Evolutionary conservation across 1,140 invertebrate genomes (phyloP), one percentile per base, ranked within the genome.

Genomic region (Sinonovacula constricta): DNA sequence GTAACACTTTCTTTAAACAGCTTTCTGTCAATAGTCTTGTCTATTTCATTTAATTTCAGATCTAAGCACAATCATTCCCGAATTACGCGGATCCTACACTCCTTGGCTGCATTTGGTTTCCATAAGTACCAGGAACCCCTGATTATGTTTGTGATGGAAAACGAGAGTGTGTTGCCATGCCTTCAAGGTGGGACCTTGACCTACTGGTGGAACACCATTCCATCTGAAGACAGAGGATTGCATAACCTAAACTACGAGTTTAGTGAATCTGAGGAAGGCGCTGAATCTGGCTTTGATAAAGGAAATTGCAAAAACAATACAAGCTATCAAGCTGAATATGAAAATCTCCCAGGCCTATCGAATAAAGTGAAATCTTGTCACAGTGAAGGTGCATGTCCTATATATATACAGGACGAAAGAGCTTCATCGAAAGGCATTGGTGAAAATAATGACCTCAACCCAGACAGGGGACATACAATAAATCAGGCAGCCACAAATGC

Each of bases 51-150:
- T 49, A 12, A 24, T 22, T 63, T 0, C 71, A 74, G 71, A 34
- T 74, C 71, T 4, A 31, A 24, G 1, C 71, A 65, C 60, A 74
- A 74, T 30, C 45, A 34, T 10, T 36, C 56, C 3, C 71, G 71
- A 33, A 65, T 74, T 24, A 74, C 71, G 28, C 22, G 71, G 34
- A 74, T 74, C 12, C 7, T 74, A 1, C 63, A 74, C 28, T 30
- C 39, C 1, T 14, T 74, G 15, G 71, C 59, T 3, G 71, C 63
- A 34, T 33, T 74, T 14, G 71, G 71, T 1, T 63, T n/a, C 2
- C 36, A 72, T 30, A 24, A 51, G 30, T 30, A 49, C 22, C 70
- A 72, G 26, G 10, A 4, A 5, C 56, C 22, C 24, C 54, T 51
- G 56, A 26, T 72, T n/a, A 33, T 51, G 36, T 53, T 49, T 34